Base-by-base conservation (phyloP, 37 sponge, comb jelly and placozoan genomes). In the Aplysina aerophoba region DNA sequence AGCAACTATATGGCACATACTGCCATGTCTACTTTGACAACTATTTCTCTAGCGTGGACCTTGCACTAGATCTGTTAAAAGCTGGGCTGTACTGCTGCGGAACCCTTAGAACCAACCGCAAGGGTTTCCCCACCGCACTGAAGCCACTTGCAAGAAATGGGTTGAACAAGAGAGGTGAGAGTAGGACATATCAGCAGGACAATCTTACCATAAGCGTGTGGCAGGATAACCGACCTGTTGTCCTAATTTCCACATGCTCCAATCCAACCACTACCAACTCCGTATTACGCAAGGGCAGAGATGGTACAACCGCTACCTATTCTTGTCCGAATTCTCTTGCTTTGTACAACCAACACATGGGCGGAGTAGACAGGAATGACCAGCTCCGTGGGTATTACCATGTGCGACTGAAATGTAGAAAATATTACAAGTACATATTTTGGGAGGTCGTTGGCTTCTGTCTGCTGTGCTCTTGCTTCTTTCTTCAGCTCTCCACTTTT, bases 1-100 rank as follows among this genome's bases (percentile, higher is more conserved):
- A 71, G 21, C 38, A 66, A 25, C 69, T 87, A 4, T 4, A 69
- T 5, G 35, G 37, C 25, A 67, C 31, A 20, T 39, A 80, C 55
- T 67, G 62, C 53, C 87, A 86, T 35, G 38, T 85, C 13, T 85
- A 85, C 67, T 75, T 53, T 44, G 85, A 85, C 77, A 85, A 85
- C 34, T 85, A 58, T 59, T 85, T 85, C 33, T 35, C 85, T 15
- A 56, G 58, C 33, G 39, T 38, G 50, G n/a, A 34, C n/a, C 81
- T 86, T 13, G 21, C 80, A 24, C 19, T 28, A 28, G 62, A 81
- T 16, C 63, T 81, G n/a, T 56, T 30, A 60, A 27, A 16, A 27
- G 59, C 15, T 53, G 41, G 72, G 33, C 22, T 84, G 15, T 84
- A 84, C 67, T 44, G 53, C 19, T 84, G 85, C 71, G 73, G 85